Percentiles rank a stretch among this genome's conserved stretches.
Conservation (phyloP, 2,113 vertebrate species). For the Psittacus erithacus region DNA sequence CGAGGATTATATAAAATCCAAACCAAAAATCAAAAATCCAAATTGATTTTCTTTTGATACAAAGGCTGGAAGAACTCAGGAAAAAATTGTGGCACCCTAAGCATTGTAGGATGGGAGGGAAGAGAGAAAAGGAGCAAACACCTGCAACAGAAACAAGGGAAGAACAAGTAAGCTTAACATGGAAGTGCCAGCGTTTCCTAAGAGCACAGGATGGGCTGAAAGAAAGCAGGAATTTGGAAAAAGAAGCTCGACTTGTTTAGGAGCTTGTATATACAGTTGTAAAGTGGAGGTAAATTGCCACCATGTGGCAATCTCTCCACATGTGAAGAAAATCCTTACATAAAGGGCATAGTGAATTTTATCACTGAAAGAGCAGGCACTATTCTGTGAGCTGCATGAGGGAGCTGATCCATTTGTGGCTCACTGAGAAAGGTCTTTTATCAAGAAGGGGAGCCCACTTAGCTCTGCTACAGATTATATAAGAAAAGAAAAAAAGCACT, state of each 20-base stretch:
- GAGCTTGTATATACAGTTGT: background rate
- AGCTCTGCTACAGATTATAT: background rate
- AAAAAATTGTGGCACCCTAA: background rate
- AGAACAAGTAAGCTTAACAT: background rate
- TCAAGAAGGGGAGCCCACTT: background rate
- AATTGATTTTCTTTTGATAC: background rate
- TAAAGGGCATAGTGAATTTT: background rate
- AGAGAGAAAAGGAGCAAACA: background rate
- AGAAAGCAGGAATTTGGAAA: background rate
- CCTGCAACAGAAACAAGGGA: background rate
- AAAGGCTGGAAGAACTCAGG: background rate
- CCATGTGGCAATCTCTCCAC: constrained; percentile 32
- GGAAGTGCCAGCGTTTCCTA: background rate
- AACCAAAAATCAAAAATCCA: background rate
- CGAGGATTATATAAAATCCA: background rate
- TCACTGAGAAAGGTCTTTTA: background rate
- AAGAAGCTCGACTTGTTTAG: background rate
- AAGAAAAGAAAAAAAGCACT: background rate
- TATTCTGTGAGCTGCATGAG: background rate
- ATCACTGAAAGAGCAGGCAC: background rate
- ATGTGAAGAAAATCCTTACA: background rate
- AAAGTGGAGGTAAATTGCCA: constrained; percentile 38
- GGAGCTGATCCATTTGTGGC: background rate
- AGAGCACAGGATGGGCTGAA: background rate
- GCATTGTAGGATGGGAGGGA: background rate